Conservation (phyloP, 2,113 vertebrate species). For the Melospiza melodia region DNA sequence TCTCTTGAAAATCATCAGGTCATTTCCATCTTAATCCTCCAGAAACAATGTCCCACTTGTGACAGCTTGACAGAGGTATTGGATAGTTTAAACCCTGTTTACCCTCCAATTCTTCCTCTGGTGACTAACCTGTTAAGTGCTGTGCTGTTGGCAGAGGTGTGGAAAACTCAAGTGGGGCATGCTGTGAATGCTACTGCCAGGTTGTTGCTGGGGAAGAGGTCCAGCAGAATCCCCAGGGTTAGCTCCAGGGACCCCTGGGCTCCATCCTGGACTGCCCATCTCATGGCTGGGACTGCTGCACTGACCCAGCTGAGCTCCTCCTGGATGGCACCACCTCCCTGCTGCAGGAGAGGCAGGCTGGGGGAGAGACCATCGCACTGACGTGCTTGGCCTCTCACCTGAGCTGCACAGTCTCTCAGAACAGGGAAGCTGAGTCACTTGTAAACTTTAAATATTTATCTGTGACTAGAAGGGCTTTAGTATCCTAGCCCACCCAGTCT, state of each 20-base stretch:
- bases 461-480: background rate
- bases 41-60: background rate
- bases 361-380: fast-evolving
- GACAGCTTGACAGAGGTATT: background rate
- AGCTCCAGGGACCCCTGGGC: background rate
- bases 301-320: background rate
- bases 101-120: background rate
- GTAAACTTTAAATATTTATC: background rate
- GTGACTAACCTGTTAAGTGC: background rate
- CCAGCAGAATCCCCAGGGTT: background rate
- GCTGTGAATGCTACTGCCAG: background rate
- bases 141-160: background rate
- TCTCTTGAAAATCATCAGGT: background rate
- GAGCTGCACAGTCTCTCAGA: background rate
- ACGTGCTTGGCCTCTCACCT: background rate
- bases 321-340: fast-evolving
- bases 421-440: background rate
- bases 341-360: background rate
- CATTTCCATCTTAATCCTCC: background rate
- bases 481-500: background rate
- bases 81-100: background rate
- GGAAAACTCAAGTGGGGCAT: background rate
- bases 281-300: fast-evolving
- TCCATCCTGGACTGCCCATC: fast-evolving
- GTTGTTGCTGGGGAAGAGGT: background rate